These are phyloP conservation scores for Hypomesus transpacificus DNA, from an alignment of 2,113 vertebrate genomes.

Conservation along the genomic window DNA sequence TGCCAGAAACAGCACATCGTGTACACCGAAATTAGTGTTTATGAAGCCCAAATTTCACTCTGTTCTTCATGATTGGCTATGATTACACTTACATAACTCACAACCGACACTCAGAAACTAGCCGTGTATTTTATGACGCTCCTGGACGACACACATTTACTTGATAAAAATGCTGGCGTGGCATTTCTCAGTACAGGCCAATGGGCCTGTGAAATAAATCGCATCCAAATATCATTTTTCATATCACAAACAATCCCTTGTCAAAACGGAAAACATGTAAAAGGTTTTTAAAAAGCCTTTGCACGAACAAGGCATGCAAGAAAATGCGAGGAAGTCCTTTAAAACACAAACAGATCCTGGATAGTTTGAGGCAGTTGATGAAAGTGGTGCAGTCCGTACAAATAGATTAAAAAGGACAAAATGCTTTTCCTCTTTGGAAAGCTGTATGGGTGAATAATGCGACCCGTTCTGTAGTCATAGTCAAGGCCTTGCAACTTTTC, in stretches of 20 bases:
- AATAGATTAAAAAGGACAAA: neutral
- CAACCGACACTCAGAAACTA: conserved; percentile 39
- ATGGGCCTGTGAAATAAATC: conserved; percentile 50
- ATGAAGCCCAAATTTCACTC: conserved; percentile 9
- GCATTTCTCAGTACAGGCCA: conserved; percentile 41
- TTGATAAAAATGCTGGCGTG: conserved; percentile 47
- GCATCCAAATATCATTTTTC: conserved; percentile 40
- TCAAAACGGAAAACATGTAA: conserved; percentile 28
- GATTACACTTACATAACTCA: conserved; percentile 51
- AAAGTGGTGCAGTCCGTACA: neutral
- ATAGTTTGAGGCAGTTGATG: neutral
- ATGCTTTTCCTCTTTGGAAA: neutral
- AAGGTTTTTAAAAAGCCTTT: neutral
- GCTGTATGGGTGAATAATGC: neutral
- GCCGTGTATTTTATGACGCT: conserved; percentile 26
- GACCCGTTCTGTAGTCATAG: neutral
- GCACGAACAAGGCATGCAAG: neutral
- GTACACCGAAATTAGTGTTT: too few relatives aligned
- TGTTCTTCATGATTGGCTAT: conserved; percentile 35
- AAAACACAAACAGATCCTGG: conserved; percentile 9
- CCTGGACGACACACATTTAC: conserved; percentile 30
- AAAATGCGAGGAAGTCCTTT: neutral
- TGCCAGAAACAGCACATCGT: too few relatives aligned
- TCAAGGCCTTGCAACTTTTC: neutral
- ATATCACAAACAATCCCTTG: conserved; percentile 51